phyloP scores from a whole-genome alignment of 2,888 invertebrate species.

The Catocala nupta region DNA sequence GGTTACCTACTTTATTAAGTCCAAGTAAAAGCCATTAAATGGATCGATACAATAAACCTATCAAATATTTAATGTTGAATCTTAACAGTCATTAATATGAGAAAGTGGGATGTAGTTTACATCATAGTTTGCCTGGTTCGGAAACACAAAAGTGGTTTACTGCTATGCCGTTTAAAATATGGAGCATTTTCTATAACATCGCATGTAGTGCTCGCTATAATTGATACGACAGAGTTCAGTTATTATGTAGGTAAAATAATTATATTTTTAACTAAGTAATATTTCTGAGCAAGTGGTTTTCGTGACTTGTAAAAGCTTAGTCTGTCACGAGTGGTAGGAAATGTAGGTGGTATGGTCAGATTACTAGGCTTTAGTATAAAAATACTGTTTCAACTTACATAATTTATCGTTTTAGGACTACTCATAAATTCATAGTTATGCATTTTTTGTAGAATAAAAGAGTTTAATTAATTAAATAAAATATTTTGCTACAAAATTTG shows the following conservation, averaged over 20 bases:
- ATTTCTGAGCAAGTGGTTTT: background rate
- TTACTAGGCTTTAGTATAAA: constrained; percentile 13
- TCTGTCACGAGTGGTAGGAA: constrained; percentile 1
- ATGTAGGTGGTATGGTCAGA: constrained; percentile 8
- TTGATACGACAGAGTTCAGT: background rate
- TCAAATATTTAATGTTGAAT: background rate
- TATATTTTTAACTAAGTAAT: background rate
- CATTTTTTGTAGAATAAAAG: constrained; percentile 9
- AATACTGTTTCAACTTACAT: constrained; percentile 21
- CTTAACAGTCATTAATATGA: background rate
- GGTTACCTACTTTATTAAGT: constrained; percentile 34
- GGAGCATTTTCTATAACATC: too few relatives aligned
- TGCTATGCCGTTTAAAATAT: too few relatives aligned
- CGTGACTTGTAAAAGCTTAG: constrained; percentile 14
- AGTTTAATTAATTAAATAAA: too few relatives aligned
- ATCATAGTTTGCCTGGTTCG: too few relatives aligned
- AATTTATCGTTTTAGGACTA: constrained; percentile 22
- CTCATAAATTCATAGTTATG: constrained; percentile 21
- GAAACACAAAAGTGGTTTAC: too few relatives aligned
- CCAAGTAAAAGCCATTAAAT: constrained; percentile 21
- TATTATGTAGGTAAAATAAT: too few relatives aligned
- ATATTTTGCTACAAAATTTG: too few relatives aligned
- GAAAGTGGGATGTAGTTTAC: background rate
- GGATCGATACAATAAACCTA: constrained; percentile 1
- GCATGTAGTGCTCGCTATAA: too few relatives aligned